Conservation (phyloP, 2,888 invertebrate species). For the Lithosia quadra region DNA sequence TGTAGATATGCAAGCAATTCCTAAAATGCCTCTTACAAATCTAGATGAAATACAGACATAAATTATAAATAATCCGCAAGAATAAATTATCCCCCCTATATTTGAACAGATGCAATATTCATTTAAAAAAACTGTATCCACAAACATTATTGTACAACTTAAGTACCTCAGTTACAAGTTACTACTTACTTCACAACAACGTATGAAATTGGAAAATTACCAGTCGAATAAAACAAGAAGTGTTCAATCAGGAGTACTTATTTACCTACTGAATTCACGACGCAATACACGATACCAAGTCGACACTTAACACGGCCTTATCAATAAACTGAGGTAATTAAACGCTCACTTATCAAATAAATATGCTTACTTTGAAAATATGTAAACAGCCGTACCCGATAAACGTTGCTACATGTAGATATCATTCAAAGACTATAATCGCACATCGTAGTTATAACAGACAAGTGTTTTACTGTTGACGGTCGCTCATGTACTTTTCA, state of each 20-base stretch:
- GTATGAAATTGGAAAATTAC: constrained; percentile 19
- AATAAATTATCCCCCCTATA: not conserved
- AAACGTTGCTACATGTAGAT: constrained; percentile 38
- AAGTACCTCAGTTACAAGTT: constrained; percentile 7
- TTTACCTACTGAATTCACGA: constrained; percentile 27
- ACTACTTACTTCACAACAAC: constrained; percentile 15
- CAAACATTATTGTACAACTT: constrained; percentile 11
- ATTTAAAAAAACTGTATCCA: constrained; percentile 8
- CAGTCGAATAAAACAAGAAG: constrained; percentile 24
- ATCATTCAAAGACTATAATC: constrained; percentile 26
- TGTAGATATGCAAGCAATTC: too few species aligned
- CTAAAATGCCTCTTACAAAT: not conserved
- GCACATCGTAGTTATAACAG: constrained; percentile 20
- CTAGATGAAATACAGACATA: not conserved
- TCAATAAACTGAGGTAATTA: constrained; percentile 60
- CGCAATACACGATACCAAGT: constrained; percentile 29
- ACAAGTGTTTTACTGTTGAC: constrained; percentile 25
- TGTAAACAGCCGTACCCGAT: constrained; percentile 48
- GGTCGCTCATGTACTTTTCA: constrained; percentile 10
- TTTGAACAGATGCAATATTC: not conserved
- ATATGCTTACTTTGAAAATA: constrained; percentile 43
- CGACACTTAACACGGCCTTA: constrained; percentile 47
- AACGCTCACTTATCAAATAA: constrained; percentile 60
- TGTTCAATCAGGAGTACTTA: constrained; percentile 24
- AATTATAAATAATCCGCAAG: not conserved